phyloP scores from a whole-genome alignment of 2,113 vertebrate genomes.

The Genyomyrus donnyi region DNA sequence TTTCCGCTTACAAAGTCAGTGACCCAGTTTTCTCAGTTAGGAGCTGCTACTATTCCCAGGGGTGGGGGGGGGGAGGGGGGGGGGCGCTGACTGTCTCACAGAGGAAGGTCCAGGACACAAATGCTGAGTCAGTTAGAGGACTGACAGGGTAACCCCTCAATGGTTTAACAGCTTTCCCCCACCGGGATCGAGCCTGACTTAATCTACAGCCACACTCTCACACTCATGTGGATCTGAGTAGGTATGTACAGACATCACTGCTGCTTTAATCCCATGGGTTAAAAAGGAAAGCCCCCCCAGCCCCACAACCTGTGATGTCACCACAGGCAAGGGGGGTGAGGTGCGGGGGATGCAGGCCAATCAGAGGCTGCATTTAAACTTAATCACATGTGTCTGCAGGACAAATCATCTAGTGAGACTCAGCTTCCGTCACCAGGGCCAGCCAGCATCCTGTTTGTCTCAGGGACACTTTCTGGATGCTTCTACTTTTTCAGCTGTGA shows the following conservation, averaged over 20 bases:
- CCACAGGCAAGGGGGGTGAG: neutral
- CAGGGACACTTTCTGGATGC: neutral
- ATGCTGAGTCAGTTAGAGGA: neutral
- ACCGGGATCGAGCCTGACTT: neutral
- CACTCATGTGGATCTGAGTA: neutral
- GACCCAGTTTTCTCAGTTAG: neutral
- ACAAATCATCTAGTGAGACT: neutral
- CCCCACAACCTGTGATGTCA: neutral
- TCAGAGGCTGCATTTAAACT: slow-evolving; percentile 17
- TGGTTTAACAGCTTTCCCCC: neutral
- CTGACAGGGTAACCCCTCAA: neutral
- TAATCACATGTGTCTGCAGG: slow-evolving; percentile 5
- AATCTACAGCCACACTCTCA: neutral
- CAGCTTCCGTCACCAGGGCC: neutral
- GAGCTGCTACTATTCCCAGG: neutral
- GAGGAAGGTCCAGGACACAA: neutral
- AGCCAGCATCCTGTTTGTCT: neutral
- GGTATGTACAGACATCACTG: neutral
- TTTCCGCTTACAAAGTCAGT: neutral
- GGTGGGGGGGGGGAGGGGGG: neutral
- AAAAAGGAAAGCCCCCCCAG: too few relatives aligned
- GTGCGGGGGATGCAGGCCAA: neutral
- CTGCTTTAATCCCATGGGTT: neutral
- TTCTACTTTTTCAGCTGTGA: neutral
- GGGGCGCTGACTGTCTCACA: neutral